These are phyloP conservation scores for Tetranychus urticae DNA, from an alignment of 1,140 invertebrate species.

Conservation along the genomic window DNA sequence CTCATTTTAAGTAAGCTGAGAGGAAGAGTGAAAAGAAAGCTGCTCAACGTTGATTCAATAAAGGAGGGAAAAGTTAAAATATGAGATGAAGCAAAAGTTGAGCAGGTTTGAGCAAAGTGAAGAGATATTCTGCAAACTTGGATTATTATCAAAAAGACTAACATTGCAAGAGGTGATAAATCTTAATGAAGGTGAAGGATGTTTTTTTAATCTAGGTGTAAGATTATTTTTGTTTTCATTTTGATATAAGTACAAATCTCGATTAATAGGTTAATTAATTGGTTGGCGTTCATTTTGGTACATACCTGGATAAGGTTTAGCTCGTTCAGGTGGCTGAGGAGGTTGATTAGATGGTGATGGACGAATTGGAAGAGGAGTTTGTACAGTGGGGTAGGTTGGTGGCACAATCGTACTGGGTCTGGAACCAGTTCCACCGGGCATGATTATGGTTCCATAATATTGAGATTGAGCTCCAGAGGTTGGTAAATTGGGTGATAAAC, in stretches of 20 bases:
- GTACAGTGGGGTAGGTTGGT: neutral
- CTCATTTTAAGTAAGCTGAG: neutral
- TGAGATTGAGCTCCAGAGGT: conserved; percentile 7
- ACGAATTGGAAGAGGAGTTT: conserved; percentile 1
- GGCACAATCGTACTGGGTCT: neutral
- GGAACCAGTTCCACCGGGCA: neutral
- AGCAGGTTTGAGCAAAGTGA: too few relatives aligned
- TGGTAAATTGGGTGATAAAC: neutral
- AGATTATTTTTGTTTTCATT: neutral
- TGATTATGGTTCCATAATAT: conserved; percentile 12
- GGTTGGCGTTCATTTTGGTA: too few relatives aligned
- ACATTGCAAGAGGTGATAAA: too few relatives aligned
- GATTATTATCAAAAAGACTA: too few relatives aligned
- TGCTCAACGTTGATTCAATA: neutral
- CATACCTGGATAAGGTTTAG: conserved; percentile 7
- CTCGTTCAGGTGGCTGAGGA: conserved; percentile 6
- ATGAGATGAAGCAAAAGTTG: too few relatives aligned
- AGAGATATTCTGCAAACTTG: too few relatives aligned
- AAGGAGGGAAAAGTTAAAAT: neutral
- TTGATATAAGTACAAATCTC: neutral
- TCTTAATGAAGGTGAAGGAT: too few relatives aligned
- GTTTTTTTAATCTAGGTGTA: too few relatives aligned
- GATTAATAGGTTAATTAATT: neutral
- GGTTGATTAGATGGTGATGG: neutral
- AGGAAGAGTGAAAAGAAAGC: neutral